Base-by-base conservation (phyloP, 2,888 invertebrate species). In the Metalampra italica region DNA sequence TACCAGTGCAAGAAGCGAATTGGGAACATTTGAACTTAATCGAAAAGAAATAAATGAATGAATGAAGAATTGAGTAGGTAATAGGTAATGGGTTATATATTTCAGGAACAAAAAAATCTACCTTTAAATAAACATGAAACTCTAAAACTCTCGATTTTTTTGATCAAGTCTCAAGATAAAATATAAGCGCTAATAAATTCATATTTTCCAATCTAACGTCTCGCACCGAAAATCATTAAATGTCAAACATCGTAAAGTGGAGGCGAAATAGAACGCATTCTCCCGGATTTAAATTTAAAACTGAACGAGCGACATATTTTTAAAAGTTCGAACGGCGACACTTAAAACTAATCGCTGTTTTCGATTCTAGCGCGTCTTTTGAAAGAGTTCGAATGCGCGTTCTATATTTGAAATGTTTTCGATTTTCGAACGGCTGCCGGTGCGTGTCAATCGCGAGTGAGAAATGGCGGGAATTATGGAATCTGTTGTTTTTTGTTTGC, bases 311-410 rank as follows among this genome's bases (percentile, higher is more conserved):
- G 80, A 86, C 88, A 88, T 87, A 87, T 87, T 86, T 88, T 88
- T 88, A 88, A 85, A 82, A 83, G 78, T 86, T 88, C 87, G 86
- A 86, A 87, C 83, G 74, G 66, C 72, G 82, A 81, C 84, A 84
- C 78, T 82, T 81, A 79, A 81, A 85, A 88, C 87, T 88, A 87
- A 89, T 89, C 88, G 86, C 77, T 86, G 88, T 86, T 87, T 88
- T 88, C 87, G 89, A 87, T 88, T 86, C 85, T 75, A 75, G 75
- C 71, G 72, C 78, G 78, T 76, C 75, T 82, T 79, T 78, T 78
- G 83, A 82, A 86, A 84, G 82, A 83, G 85, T 85, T 86, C 80
- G 85, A 79, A 74, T 64, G 62, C 56, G 62, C 69, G 81, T 87
- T 88, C 88, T 88, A 88, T 77, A 77, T 87, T 76, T 80, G 85